Evolutionary conservation across 2,113 vertebrate genomes (phyloP).

Genomic region (Toxotes chatareus): DNA sequence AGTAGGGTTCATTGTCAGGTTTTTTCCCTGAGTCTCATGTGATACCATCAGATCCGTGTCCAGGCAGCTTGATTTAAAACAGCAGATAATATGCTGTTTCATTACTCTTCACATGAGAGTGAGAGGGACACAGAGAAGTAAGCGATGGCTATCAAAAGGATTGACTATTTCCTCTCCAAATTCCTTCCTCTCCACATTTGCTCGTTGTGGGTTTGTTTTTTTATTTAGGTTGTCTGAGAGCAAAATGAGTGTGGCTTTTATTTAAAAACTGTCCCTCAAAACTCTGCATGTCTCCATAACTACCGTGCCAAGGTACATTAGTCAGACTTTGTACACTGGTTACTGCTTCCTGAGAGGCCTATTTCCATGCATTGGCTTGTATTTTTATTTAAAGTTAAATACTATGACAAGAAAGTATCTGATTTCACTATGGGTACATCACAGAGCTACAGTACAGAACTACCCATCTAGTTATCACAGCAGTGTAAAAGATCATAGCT

Average conservation of each 20-base stretch:
- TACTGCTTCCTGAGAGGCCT: slow-evolving; percentile 41
- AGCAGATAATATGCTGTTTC: slow-evolving; percentile 48
- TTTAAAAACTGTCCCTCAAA: slow-evolving; percentile 62
- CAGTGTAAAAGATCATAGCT: not conserved
- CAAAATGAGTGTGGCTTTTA: slow-evolving; percentile 64
- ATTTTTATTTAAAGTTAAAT: slow-evolving; percentile 46
- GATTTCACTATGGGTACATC: slow-evolving; percentile 31
- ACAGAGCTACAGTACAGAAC: not conserved
- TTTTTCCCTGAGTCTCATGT: slow-evolving; percentile 39
- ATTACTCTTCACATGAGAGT: slow-evolving; percentile 48
- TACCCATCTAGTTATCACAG: not conserved
- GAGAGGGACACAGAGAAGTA: slow-evolving; percentile 24
- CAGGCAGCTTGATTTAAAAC: slow-evolving; percentile 63
- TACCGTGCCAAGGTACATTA: slow-evolving; percentile 61
- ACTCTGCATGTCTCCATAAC: slow-evolving; percentile 51
- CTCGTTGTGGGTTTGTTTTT: slow-evolving; percentile 67
- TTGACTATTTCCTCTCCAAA: slow-evolving; percentile 59
- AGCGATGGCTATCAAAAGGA: slow-evolving; percentile 64
- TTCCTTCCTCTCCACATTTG: slow-evolving; percentile 68
- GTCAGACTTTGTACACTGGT: slow-evolving; percentile 57
- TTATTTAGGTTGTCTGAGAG: slow-evolving; percentile 68
- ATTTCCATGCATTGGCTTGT: slow-evolving; percentile 51
- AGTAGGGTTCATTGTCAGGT: slow-evolving; percentile 54
- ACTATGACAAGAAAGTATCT: slow-evolving; percentile 44
- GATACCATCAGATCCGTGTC: slow-evolving; percentile 58